Evolutionary conservation across 2,797 vertebrate genomes (phyloP).

Genomic region (Hafferia zeledoni): DNA sequence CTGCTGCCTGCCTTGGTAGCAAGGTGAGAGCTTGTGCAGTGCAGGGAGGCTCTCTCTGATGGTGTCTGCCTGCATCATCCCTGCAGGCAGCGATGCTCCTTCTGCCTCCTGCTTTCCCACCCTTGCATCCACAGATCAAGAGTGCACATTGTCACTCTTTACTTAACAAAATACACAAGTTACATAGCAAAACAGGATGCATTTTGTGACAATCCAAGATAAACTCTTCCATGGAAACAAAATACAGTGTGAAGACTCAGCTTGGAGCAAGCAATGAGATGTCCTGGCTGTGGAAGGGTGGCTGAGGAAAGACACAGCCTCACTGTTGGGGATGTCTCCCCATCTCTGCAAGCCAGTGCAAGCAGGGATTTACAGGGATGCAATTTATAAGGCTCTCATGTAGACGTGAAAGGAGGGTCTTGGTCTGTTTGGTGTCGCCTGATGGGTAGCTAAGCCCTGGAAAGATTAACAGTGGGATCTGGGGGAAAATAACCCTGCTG

Average conservation of each 20-base stretch:
- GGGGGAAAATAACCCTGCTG: neutral
- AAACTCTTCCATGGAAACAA: neutral
- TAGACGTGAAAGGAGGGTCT: neutral
- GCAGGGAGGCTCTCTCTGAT: neutral
- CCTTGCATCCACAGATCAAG: neutral
- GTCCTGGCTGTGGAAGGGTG: neutral
- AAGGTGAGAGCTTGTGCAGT: neutral
- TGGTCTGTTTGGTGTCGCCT: neutral
- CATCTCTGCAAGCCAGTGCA: fast-evolving
- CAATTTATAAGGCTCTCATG: neutral
- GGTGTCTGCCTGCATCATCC: neutral
- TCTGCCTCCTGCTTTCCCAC: neutral
- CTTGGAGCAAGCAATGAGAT: neutral
- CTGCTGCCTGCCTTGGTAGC: neutral
- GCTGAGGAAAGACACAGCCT: fast-evolving
- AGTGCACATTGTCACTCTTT: fast-evolving
- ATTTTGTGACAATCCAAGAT: neutral
- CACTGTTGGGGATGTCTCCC: neutral
- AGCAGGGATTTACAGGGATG: neutral
- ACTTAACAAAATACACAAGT: fast-evolving
- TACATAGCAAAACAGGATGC: neutral
- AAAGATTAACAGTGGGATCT: slow-evolving; percentile 2
- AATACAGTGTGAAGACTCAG: neutral
- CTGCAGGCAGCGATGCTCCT: neutral
- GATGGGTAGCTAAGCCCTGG: slow-evolving; percentile 12